Evolutionary conservation across 2,113 vertebrate genomes (phyloP).

Genomic region (zebrafish (Danio rerio)): DNA sequence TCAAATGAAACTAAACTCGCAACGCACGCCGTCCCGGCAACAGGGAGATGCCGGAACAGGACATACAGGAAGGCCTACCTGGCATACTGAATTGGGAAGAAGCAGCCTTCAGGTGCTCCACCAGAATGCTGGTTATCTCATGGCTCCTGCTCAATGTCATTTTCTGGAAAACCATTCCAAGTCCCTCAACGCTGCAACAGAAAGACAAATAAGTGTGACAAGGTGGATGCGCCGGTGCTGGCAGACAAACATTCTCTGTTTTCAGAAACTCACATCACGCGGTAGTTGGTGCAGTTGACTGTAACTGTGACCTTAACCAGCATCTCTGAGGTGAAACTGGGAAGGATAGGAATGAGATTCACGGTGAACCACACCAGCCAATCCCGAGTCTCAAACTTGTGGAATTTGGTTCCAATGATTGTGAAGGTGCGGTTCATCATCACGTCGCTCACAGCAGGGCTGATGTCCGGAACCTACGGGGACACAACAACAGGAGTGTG

Average conservation of each 20-base stretch:
- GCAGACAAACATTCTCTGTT: too few species aligned
- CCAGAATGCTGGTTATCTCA: not conserved
- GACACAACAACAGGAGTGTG: not conserved
- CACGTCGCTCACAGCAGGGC: slow-evolving; percentile 46
- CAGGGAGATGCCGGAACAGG: not conserved
- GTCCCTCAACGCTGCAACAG: slow-evolving; percentile 2
- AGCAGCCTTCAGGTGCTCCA: not conserved
- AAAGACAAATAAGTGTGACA: not conserved
- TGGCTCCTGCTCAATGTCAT: not conserved
- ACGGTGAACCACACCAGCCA: slow-evolving; percentile 43
- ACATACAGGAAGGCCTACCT: not conserved
- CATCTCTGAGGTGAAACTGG: slow-evolving; percentile 50
- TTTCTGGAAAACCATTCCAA: not conserved
- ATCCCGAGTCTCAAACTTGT: not conserved
- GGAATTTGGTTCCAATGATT: slow-evolving; percentile 48
- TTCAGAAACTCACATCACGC: slow-evolving; percentile 49
- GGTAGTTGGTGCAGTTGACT: slow-evolving; percentile 49
- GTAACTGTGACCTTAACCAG: slow-evolving; percentile 12
- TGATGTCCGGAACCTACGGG: slow-evolving; percentile 11
- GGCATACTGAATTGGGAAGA: not conserved
- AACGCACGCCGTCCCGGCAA: not conserved
- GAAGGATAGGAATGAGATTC: slow-evolving; percentile 42
- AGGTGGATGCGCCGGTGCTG: not conserved
- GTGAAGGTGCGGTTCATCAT: slow-evolving; percentile 63
- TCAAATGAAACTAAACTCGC: not conserved